Conservation (phyloP, 2,797 vertebrate species). For the Acrossocheilus fasciatus region DNA sequence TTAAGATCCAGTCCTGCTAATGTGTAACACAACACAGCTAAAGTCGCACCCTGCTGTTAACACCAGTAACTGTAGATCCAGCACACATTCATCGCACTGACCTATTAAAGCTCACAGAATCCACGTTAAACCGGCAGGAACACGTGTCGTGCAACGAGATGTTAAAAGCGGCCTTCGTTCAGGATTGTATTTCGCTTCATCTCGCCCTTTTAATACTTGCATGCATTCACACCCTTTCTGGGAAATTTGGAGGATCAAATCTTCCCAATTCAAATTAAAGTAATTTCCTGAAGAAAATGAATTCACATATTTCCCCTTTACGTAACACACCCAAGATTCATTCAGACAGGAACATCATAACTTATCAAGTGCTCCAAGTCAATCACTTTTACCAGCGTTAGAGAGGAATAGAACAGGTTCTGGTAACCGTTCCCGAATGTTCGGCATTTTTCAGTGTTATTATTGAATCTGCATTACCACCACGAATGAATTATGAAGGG, state of each 20-base stretch:
- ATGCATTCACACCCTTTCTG: conserved; percentile 19
- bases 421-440: neutral
- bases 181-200: conserved; percentile 63
- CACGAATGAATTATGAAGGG: neutral
- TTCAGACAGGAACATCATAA: neutral
- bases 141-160: conserved; percentile 69
- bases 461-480: neutral
- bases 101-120: conserved; percentile 73
- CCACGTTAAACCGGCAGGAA: conserved; percentile 69
- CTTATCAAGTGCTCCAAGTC: neutral
- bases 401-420: neutral
- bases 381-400: neutral
- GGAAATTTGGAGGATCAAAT: conserved; percentile 2
- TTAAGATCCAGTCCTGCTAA: conserved; percentile 86
- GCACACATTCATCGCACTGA: conserved; percentile 71
- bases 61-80: conserved; percentile 76
- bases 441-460: neutral
- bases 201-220: conserved; percentile 1
- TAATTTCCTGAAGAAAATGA: conserved; percentile 32
- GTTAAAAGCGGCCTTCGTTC: conserved; percentile 66
- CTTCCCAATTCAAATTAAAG: conserved; percentile 28
- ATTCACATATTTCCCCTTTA: neutral
- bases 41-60: conserved; percentile 80
- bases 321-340: neutral
- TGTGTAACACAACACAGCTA: conserved; percentile 82